Percentiles rank a stretch among this genome's conserved stretches.
phyloP scores from a whole-genome alignment of 2,113 vertebrate genomes.

The Zeus faber region DNA sequence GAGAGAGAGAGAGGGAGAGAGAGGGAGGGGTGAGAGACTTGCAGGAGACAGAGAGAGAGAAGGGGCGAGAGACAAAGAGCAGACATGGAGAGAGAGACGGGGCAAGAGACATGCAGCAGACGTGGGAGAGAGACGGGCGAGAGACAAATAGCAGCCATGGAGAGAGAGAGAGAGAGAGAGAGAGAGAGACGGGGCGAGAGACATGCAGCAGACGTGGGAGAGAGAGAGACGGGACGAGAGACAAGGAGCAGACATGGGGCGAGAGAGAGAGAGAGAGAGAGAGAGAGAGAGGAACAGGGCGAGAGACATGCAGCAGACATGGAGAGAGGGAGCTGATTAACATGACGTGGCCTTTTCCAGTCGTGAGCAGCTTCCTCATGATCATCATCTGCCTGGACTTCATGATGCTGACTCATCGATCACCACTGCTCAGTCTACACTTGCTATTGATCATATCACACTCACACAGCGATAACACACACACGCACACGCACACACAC shows the following conservation, averaged over 20 bases:
- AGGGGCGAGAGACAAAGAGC: neutral
- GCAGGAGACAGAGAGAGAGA: neutral
- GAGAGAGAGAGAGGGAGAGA: neutral
- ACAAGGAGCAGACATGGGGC: neutral
- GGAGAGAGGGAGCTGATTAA: too few relatives aligned
- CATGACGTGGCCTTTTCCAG: too few relatives aligned
- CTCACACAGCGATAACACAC: too few relatives aligned
- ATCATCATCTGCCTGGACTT: too few relatives aligned
- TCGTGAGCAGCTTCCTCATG: too few relatives aligned
- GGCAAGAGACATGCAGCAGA: neutral
- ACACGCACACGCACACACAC: too few relatives aligned
- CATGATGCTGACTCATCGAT: too few relatives aligned
- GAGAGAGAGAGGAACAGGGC: neutral
- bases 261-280: neutral
- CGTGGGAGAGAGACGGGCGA: too few relatives aligned
- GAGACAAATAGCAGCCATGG: neutral
- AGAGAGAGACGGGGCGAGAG: too few relatives aligned
- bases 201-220: neutral
- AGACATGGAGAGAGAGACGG: too few relatives aligned
- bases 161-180: neutral
- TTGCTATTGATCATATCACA: too few relatives aligned
- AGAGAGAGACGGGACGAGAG: neutral
- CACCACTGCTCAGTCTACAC: too few relatives aligned
- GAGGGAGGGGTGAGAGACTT: neutral
- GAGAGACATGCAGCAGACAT: neutral